phyloP scores from a whole-genome alignment of 2,797 vertebrate genomes.

The Notolabrus celidotus region DNA sequence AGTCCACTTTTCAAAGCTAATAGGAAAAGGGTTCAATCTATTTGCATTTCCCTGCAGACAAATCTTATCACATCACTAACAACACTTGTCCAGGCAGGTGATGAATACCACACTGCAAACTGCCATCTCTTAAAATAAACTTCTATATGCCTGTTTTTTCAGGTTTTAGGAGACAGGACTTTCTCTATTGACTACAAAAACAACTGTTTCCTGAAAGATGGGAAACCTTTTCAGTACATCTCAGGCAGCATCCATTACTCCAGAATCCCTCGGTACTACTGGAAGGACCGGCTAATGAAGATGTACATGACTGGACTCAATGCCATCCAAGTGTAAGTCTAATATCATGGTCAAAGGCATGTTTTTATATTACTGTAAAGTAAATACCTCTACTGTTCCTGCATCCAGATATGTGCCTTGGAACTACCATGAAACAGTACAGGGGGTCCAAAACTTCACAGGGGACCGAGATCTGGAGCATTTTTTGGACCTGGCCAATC shows the following conservation, averaged over 20 bases:
- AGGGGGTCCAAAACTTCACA: conserved; percentile 89
- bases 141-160: conserved; percentile 12
- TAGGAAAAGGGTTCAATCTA: neutral
- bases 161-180: conserved; percentile 78
- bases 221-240: conserved; percentile 90
- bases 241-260: conserved; percentile 97
- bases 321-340: conserved; percentile 90
- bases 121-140: neutral
- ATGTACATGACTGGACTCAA: conserved; percentile 96
- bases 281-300: conserved; percentile 94
- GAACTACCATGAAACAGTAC: conserved; percentile 94
- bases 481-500: conserved; percentile 91
- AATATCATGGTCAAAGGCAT: neutral
- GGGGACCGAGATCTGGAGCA: conserved; percentile 90
- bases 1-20: neutral
- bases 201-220: conserved; percentile 92
- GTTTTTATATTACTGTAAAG: neutral
- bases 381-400: neutral
- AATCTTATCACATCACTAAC: neutral
- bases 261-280: conserved; percentile 90
- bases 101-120: neutral
- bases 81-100: neutral
- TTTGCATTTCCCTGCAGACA: neutral
- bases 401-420: conserved; percentile 93
- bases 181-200: conserved; percentile 90